phyloP scores from a whole-genome alignment of 2,797 vertebrate genomes.

The Petrocephalus sullivani region DNA sequence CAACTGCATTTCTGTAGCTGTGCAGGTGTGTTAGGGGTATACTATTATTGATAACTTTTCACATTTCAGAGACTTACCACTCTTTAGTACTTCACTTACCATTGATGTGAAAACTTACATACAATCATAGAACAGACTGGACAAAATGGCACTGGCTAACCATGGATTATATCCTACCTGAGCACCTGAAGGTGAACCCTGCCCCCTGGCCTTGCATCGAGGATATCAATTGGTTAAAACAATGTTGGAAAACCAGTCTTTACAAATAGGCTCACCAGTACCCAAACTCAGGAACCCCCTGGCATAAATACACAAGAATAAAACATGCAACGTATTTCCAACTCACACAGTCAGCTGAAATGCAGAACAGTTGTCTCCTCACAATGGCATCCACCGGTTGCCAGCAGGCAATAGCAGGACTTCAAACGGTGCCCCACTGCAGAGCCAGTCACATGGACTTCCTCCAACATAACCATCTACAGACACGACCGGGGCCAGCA shows the following conservation, averaged over 20 bases:
- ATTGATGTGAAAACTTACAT: not conserved
- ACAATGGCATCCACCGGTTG: not conserved
- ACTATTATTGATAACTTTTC: not conserved
- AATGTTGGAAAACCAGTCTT: not conserved
- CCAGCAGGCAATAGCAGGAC: not conserved
- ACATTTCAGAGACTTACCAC: not conserved
- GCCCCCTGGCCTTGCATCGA: not conserved
- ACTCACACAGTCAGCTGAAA: not conserved
- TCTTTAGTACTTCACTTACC: not conserved
- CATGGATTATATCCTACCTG: not conserved
- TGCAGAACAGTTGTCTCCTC: not conserved
- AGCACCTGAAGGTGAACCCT: not conserved
- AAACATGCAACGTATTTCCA: not conserved
- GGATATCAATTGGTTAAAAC: not conserved
- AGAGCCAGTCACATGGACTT: not conserved
- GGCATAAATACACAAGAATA: not conserved
- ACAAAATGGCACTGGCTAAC: not conserved
- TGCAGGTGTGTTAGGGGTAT: not conserved
- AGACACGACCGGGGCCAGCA: not conserved
- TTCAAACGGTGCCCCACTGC: not conserved
- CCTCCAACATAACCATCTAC: not conserved
- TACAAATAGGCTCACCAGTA: not conserved
- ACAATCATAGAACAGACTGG: not conserved
- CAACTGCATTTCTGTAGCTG: not conserved
- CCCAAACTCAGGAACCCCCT: not conserved